These are phyloP conservation scores for Bombus difficillimus DNA, from an alignment of 1,140 invertebrate genomes.

Conservation along the genomic window DNA sequence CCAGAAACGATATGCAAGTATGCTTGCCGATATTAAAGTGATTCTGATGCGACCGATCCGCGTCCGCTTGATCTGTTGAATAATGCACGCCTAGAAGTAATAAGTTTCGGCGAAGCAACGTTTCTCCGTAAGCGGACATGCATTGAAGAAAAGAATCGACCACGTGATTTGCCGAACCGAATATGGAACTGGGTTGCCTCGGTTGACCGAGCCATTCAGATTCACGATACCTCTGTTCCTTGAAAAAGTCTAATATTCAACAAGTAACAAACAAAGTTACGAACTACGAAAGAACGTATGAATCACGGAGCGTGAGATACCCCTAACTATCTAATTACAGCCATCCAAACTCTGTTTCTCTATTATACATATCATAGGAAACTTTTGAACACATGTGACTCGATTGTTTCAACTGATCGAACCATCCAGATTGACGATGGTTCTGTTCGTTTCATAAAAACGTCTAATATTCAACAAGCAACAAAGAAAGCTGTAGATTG, in stretches of 20 bases:
- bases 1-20: conserved; percentile 37
- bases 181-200: neutral
- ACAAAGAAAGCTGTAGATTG: too few relatives aligned
- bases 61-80: conserved; percentile 38
- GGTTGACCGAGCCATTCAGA: neutral
- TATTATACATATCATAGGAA: too few relatives aligned
- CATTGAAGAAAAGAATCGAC: neutral
- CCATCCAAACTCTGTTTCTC: too few relatives aligned
- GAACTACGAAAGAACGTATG: neutral
- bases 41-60: conserved; percentile 20
- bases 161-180: neutral
- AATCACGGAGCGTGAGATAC: neutral
- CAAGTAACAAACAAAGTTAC: neutral
- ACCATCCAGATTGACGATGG: too few relatives aligned
- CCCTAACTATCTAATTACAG: neutral
- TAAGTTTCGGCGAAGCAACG: conserved; percentile 35
- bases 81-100: conserved; percentile 44
- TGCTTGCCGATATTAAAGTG: conserved; percentile 42
- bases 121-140: neutral
- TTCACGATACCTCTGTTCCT: neutral
- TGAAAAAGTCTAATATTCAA: neutral
- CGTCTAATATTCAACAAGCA: too few relatives aligned
- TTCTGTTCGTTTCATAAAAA: too few relatives aligned
- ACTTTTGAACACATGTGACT: too few relatives aligned
- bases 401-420: too few relatives aligned